These are phyloP conservation scores for Lophius piscatorius DNA, from an alignment of 2,113 vertebrate species.

Conservation along the genomic window DNA sequence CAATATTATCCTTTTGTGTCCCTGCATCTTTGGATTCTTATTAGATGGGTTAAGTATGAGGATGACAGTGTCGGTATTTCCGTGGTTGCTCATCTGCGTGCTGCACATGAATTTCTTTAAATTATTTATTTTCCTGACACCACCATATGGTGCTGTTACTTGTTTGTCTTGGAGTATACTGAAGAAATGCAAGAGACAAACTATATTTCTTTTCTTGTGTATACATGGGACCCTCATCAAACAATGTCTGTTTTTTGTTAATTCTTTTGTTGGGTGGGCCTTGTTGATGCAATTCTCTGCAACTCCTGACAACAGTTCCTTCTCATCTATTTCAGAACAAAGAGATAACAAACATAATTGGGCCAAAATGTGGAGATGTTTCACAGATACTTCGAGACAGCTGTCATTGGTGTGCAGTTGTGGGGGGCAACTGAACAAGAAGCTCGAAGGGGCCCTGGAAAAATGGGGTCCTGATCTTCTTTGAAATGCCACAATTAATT, in stretches of 20 bases:
- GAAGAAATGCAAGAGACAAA: conserved; percentile 65
- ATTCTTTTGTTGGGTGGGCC: conserved; percentile 70
- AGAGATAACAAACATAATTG: conserved; percentile 62
- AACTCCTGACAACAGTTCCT: conserved; percentile 49
- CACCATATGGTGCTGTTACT: conserved; percentile 75
- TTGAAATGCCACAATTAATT: conserved; percentile 86
- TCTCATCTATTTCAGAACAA: conserved; percentile 49
- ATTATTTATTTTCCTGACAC: conserved; percentile 82
- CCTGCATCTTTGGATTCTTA: conserved; percentile 66
- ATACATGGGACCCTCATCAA: conserved; percentile 76
- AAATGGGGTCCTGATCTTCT: conserved; percentile 82
- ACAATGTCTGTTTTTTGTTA: conserved; percentile 72
- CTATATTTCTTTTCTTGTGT: conserved; percentile 64
- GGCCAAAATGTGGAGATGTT: conserved; percentile 60
- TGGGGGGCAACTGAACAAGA: conserved; percentile 51
- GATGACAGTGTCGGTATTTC: conserved; percentile 78
- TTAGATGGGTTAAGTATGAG: conserved; percentile 74
- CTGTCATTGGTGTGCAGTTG: conserved; percentile 29
- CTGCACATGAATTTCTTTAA: conserved; percentile 71
- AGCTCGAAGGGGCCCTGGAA: conserved; percentile 61
- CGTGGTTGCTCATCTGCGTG: conserved; percentile 69
- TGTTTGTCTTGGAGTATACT: conserved; percentile 74
- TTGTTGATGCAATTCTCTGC: conserved; percentile 72
- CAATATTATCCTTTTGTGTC: conserved; percentile 52
- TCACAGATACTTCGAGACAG: conserved; percentile 31